Percentiles rank a stretch among this genome's conserved stretches.
phyloP scores from a whole-genome alignment of 2,888 invertebrate genomes.

The Ennomos erosarius region DNA sequence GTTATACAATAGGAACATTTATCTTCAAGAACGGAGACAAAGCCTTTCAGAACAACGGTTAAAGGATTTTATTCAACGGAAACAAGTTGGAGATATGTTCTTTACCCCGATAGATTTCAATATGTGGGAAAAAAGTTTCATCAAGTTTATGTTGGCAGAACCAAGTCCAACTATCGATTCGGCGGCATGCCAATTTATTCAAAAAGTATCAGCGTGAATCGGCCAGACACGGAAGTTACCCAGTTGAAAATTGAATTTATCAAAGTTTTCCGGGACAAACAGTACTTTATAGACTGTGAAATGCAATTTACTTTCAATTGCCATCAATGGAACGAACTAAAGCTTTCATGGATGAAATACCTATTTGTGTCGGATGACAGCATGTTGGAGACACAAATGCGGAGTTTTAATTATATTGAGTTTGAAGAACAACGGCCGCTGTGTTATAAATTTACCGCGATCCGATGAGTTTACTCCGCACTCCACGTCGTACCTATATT shows the following conservation, averaged over 20 bases:
- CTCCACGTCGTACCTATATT: no score
- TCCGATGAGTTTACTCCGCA: no score
- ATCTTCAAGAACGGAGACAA: conserved; percentile 6
- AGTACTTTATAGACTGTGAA: conserved; percentile 81
- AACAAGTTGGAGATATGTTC: conserved; percentile 46
- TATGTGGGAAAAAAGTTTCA: conserved; percentile 29
- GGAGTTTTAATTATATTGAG: conserved; percentile 21
- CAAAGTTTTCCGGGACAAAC: conserved; percentile 80
- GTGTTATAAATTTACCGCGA: conserved; percentile 5
- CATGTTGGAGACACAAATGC: conserved; percentile 10
- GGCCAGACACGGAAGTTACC: conserved; percentile 75
- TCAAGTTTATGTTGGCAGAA: conserved; percentile 25
- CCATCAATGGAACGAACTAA: conserved; percentile 59
- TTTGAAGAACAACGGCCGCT: conserved; percentile 11
- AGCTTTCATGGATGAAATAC: conserved; percentile 31
- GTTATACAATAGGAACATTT: conserved; percentile 7
- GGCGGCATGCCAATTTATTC: conserved; percentile 76
- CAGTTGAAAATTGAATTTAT: conserved; percentile 81
- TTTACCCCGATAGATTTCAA: conserved; percentile 19
- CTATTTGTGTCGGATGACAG: conserved; percentile 18
- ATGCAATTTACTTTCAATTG: conserved; percentile 79
- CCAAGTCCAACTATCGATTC: conserved; percentile 69
- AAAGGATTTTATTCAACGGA: conserved; percentile 47
- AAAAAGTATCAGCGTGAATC: conserved; percentile 79
- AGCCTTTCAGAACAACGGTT: conserved; percentile 37